Conservation (phyloP, 2,113 vertebrate species). For the Hippocampus barbouri region DNA sequence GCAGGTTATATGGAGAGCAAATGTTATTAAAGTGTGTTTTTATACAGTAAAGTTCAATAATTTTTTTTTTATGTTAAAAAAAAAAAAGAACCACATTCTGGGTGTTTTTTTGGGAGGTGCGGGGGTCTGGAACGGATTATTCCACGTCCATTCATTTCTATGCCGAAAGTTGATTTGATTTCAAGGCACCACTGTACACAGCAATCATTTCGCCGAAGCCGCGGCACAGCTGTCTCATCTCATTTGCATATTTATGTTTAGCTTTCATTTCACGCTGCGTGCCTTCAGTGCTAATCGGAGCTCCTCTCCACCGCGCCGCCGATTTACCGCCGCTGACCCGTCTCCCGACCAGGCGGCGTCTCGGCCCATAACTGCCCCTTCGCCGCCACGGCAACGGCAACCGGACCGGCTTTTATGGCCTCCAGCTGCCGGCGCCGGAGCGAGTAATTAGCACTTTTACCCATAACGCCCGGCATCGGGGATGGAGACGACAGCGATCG, state of each 20-base stretch:
- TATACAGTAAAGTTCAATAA: no score
- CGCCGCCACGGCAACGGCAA: background rate
- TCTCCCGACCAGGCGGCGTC: background rate
- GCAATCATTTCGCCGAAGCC: background rate
- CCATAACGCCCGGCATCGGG: background rate
- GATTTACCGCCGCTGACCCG: slow-evolving; percentile 2
- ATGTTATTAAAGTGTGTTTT: no score
- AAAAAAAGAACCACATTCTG: no score
- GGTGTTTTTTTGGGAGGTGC: no score
- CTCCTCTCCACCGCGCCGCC: background rate
- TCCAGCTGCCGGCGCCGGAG: background rate
- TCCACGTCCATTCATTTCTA: no score
- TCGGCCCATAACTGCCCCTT: background rate
- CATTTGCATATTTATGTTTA: slow-evolving; percentile 11
- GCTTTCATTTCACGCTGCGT: slow-evolving; percentile 8
- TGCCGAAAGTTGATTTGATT: background rate
- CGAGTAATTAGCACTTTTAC: background rate
- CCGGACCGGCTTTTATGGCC: background rate
- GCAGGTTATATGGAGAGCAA: no score
- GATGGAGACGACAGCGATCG: background rate
- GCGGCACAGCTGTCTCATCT: background rate
- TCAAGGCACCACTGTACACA: background rate
- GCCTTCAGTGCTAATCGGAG: slow-evolving; percentile 1
- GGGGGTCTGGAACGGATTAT: no score
- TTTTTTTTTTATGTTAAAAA: no score